Percentiles rank a stretch among this genome's conserved stretches.
Conservation (phyloP, 2,113 vertebrate genomes). For the Etheostoma spectabile region DNA sequence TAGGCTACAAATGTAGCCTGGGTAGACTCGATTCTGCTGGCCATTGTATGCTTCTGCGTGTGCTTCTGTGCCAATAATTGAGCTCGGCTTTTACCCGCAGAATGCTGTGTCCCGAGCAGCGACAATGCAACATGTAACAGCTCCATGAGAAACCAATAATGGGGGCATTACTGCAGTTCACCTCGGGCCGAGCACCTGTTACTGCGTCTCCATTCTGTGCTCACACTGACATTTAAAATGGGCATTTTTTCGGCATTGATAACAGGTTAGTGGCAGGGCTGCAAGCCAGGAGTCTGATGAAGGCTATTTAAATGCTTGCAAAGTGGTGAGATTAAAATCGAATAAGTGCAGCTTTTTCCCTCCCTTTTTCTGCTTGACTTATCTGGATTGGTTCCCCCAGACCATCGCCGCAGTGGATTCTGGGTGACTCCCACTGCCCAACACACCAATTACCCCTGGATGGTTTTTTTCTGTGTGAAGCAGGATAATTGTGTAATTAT, state of each 20-base stretch:
- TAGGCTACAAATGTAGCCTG: constrained; percentile 86
- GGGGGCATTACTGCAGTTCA: constrained; percentile 90
- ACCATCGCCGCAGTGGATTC: constrained; percentile 88
- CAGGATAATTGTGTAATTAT: constrained; percentile 97
- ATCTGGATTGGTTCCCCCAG: constrained; percentile 93
- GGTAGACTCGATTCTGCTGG: constrained; percentile 82
- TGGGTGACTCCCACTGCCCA: constrained; percentile 85
- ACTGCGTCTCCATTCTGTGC: constrained; percentile 92
- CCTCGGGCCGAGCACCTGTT: constrained; percentile 91
- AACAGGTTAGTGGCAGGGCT: constrained; percentile 93
- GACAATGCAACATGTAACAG: constrained; percentile 90
- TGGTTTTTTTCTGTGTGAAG: constrained; percentile 92
- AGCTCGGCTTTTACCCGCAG: constrained; percentile 80
- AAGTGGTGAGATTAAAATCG: constrained; percentile 99
- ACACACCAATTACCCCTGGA: constrained; percentile 94
- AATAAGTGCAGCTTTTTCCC: constrained; percentile 91
- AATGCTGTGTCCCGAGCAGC: constrained; percentile 81
- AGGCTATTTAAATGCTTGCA: constrained; percentile 98
- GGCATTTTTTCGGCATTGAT: constrained; percentile 95
- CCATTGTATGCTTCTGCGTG: constrained; percentile 80
- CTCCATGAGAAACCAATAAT: constrained; percentile 92
- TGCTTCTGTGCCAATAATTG: constrained; percentile 85
- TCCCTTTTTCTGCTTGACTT: constrained; percentile 79
- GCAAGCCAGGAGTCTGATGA: constrained; percentile 92
- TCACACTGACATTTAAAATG: constrained; percentile 97